These are phyloP conservation scores for Pionites leucogaster DNA, from an alignment of 2,113 vertebrate genomes.

Conservation along the genomic window DNA sequence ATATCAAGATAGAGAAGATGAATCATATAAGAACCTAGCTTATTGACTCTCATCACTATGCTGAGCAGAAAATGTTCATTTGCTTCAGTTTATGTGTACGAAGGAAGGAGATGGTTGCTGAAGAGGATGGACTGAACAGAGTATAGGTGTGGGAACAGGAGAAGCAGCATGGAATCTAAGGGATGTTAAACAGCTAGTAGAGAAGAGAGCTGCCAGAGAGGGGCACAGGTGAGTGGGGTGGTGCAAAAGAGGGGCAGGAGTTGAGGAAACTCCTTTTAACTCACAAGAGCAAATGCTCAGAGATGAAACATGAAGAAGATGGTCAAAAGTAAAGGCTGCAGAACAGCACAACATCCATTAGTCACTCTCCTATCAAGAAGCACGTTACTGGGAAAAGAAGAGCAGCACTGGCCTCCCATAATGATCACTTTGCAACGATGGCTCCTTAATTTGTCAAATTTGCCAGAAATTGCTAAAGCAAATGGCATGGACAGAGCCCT, in stretches of 20 bases:
- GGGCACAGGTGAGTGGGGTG: neutral
- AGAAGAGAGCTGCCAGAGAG: neutral
- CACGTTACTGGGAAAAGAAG: fast-evolving
- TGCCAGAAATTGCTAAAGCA: neutral
- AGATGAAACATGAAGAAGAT: neutral
- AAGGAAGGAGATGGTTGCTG: neutral
- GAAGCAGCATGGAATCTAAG: neutral
- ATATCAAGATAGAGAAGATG: neutral
- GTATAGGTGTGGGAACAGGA: neutral
- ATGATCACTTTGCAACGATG: fast-evolving
- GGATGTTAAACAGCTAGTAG: neutral
- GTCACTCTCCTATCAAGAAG: neutral
- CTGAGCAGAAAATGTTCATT: neutral
- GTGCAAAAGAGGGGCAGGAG: neutral
- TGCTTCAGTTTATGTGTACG: neutral
- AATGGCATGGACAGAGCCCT: neutral
- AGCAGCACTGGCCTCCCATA: neutral
- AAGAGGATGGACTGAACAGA: neutral
- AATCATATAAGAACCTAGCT: neutral
- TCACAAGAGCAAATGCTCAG: neutral
- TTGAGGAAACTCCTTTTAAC: neutral
- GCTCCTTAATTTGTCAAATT: neutral
- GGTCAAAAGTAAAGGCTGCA: neutral
- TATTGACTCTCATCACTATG: neutral
- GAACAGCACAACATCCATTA: neutral